Evolutionary conservation across 2,797 vertebrate species (phyloP).

Genomic region (Synanceia verrucosa): DNA sequence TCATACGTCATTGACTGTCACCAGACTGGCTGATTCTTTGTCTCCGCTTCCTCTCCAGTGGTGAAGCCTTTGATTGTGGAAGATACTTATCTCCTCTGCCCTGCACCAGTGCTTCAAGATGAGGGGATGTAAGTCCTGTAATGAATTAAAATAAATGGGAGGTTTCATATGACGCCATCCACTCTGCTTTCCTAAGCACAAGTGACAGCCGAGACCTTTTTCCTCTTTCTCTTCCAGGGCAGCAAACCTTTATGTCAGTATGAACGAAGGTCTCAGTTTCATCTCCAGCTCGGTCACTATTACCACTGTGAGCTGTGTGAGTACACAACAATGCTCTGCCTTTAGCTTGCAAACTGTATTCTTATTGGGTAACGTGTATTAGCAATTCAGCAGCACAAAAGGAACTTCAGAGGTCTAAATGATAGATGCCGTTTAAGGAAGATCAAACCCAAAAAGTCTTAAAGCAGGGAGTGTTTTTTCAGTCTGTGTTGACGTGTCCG

Average conservation of each 20-base stretch:
- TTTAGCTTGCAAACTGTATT: neutral
- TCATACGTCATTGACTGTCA: neutral
- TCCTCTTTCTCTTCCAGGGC: conserved; percentile 80
- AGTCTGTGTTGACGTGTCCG: conserved; percentile 37
- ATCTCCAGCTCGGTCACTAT: conserved; percentile 99
- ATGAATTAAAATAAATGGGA: conserved; percentile 23
- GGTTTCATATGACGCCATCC: conserved; percentile 15
- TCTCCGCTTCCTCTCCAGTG: conserved; percentile 76
- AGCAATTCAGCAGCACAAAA: no score
- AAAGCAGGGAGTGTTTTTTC: conserved; percentile 17
- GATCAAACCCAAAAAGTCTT: conserved; percentile 6
- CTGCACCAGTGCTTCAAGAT: conserved; percentile 92
- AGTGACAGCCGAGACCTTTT: conserved; percentile 2
- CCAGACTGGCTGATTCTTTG: conserved; percentile 11
- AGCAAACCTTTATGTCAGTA: conserved; percentile 96
- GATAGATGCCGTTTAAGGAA: neutral
- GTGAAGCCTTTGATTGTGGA: conserved; percentile 95
- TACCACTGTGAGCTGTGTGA: conserved; percentile 96
- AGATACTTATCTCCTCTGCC: conserved; percentile 95
- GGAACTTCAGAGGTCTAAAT: neutral
- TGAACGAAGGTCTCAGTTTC: conserved; percentile 98
- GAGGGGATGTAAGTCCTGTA: conserved; percentile 91
- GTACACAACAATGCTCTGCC: conserved; percentile 63
- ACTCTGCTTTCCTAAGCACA: conserved; percentile 1
- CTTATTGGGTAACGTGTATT: neutral